Percentiles rank a stretch among this genome's conserved stretches.
Conservation (phyloP, 2,888 invertebrate species). For the Aleiodes testaceus region DNA sequence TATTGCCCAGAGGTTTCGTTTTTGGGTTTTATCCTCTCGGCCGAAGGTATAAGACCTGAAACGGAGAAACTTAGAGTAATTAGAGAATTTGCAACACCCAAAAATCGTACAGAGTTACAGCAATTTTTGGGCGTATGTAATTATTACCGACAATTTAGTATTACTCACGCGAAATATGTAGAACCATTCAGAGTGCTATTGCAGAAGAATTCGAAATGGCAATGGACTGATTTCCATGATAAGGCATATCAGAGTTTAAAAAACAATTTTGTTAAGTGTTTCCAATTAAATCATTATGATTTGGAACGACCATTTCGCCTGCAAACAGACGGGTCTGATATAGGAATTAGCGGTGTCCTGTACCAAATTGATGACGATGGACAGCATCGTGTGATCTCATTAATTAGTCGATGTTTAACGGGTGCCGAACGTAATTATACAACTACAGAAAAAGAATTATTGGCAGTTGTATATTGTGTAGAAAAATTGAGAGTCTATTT, state of each 20-base stretch:
- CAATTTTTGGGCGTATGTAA: constrained; percentile 53
- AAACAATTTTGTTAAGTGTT: background rate
- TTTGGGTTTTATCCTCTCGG: constrained; percentile 45
- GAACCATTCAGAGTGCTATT: constrained; percentile 48
- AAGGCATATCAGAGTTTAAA: constrained; percentile 39
- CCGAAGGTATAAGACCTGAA: constrained; percentile 41
- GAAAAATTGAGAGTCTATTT: constrained; percentile 46
- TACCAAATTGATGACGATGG: constrained; percentile 37
- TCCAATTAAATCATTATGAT: constrained; percentile 10
- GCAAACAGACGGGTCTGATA: constrained; percentile 35
- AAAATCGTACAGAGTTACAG: constrained; percentile 56
- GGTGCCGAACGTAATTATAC: constrained; percentile 52
- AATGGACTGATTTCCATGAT: constrained; percentile 46
- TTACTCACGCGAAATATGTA: constrained; percentile 38
- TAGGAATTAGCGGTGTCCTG: constrained; percentile 46
- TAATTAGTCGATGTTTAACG: constrained; percentile 51
- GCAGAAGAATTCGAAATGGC: constrained; percentile 42
- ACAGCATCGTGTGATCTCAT: constrained; percentile 45
- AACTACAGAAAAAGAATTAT: constrained; percentile 55
- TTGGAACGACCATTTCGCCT: background rate
- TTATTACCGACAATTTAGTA: constrained; percentile 48
- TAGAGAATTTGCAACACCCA: constrained; percentile 53
- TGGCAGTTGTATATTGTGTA: constrained; percentile 48
- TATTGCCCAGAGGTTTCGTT: constrained; percentile 49
- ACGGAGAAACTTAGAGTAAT: constrained; percentile 53